Conservation (phyloP, 2,113 vertebrate species). For the Camelus dromedarius region DNA sequence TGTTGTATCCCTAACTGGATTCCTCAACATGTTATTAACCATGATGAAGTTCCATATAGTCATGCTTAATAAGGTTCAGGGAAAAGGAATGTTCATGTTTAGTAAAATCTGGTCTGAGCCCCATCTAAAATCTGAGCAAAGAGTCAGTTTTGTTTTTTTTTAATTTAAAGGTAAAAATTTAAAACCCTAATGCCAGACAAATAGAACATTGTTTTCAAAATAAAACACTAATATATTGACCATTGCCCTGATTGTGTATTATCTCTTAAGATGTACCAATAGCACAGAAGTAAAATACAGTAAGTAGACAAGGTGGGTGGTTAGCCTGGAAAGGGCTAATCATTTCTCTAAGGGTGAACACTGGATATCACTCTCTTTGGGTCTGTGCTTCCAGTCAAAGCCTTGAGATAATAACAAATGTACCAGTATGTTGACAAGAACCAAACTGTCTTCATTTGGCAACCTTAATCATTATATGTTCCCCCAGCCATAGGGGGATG, state of each 20-base stretch:
- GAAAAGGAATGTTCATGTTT: conserved; percentile 17
- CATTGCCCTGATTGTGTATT: background rate
- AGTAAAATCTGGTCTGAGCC: conserved; percentile 45
- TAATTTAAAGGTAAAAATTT: conserved; percentile 13
- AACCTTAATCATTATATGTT: background rate
- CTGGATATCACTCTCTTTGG: background rate
- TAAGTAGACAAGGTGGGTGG: background rate
- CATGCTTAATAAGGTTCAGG: conserved; percentile 46
- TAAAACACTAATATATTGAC: conserved; percentile 2
- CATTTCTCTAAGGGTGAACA: conserved; percentile 22
- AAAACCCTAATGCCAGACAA: background rate
- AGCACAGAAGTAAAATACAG: conserved; percentile 15
- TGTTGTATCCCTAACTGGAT: background rate
- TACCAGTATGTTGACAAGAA: background rate
- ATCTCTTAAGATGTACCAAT: background rate
- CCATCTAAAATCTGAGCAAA: conserved; percentile 40
- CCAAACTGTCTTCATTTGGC: background rate
- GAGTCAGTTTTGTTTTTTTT: background rate
- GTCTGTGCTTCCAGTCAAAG: background rate
- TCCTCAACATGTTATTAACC: conserved; percentile 57
- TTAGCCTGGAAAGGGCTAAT: background rate
- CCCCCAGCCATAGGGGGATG: background rate
- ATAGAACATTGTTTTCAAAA: background rate
- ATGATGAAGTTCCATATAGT: background rate
- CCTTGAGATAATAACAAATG: conserved; percentile 3